These are phyloP conservation scores for Lycaon pictus DNA, from an alignment of 2,113 vertebrate species.

Conservation along the genomic window DNA sequence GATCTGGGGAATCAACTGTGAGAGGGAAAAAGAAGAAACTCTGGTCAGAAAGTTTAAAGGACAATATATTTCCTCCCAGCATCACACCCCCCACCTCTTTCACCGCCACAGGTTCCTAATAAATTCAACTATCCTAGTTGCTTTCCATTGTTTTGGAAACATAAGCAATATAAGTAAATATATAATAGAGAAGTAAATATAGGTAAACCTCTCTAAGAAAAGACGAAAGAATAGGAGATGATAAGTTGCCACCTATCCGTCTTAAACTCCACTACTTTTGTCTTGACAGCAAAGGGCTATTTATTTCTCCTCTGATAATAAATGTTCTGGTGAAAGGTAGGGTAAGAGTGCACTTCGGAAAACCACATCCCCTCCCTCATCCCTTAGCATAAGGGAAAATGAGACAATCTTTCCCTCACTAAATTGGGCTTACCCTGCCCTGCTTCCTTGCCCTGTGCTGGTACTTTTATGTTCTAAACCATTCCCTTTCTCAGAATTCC, in stretches of 20 bases:
- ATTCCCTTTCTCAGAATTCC: not conserved
- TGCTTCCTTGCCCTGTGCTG: not conserved
- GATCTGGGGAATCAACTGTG: constrained; percentile 94
- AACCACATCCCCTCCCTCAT: not conserved
- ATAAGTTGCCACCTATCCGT: not conserved
- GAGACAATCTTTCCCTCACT: not conserved
- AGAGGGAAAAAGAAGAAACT: constrained; percentile 70
- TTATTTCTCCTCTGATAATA: constrained; percentile 1
- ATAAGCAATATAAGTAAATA: not conserved
- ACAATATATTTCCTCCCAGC: not conserved
- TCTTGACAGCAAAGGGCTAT: constrained; percentile 20
- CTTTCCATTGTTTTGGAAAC: not conserved
- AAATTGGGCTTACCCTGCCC: not conserved
- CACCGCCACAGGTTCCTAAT: not conserved
- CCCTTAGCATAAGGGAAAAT: not conserved
- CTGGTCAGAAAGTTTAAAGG: constrained; percentile 46
- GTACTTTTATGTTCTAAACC: not conserved
- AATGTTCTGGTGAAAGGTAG: not conserved
- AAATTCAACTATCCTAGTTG: not conserved
- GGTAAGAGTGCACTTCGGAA: not conserved
- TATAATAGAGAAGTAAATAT: not conserved
- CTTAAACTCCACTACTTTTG: not conserved
- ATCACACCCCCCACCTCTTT: not conserved
- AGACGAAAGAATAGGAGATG: not conserved
- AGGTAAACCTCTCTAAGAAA: constrained; percentile 33